A percentile compares a stretch with the other conserved stretches of the same genome.
These are phyloP conservation scores for Phasianus colchicus DNA, from an alignment of 2,113 vertebrate species.

Conservation along the genomic window DNA sequence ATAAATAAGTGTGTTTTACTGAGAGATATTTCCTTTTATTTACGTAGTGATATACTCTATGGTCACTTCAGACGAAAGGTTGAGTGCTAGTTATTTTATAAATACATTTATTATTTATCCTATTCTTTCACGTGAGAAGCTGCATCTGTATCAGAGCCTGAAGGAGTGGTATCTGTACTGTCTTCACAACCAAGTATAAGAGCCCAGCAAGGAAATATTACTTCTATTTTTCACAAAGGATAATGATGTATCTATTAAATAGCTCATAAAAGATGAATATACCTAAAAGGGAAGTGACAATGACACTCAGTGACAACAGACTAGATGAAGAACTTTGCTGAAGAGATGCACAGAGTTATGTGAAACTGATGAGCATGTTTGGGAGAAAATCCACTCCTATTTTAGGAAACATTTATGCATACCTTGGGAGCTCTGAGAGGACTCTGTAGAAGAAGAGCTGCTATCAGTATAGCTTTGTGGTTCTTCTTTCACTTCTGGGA, in stretches of 20 bases:
- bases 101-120: not conserved
- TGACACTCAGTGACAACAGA: not conserved
- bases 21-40: not conserved
- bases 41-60: not conserved
- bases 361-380: not conserved
- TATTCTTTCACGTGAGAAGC: not conserved
- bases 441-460: constrained; percentile 83
- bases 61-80: accelerated
- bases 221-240: not conserved
- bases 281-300: not conserved
- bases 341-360: not conserved
- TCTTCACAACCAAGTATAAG: not conserved
- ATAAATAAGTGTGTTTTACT: not conserved
- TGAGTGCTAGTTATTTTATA: not conserved
- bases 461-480: constrained; percentile 79
- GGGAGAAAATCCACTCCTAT: not conserved
- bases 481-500: constrained; percentile 89
- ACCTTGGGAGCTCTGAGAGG: constrained; percentile 87
- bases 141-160: not conserved
- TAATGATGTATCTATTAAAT: not conserved
- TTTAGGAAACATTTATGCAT: not conserved
- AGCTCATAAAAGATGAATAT: not conserved
- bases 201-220: not conserved
- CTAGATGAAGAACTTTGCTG: not conserved
- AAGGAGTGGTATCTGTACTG: not conserved